Conservation (phyloP, 2,797 vertebrate genomes). For the Gymnocypris eckloni region DNA sequence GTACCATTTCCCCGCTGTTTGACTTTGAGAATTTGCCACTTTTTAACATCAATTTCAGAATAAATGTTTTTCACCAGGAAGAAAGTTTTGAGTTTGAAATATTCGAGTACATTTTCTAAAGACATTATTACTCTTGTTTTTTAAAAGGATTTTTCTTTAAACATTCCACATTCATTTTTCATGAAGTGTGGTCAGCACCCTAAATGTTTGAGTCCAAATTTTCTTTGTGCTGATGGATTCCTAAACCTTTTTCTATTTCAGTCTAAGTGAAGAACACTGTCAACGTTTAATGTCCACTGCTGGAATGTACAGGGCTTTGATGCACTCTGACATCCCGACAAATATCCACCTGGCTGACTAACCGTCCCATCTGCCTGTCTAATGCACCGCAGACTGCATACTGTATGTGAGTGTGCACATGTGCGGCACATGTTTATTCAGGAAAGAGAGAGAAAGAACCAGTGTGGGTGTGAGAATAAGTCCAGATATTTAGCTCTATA, state of each 20-base stretch:
- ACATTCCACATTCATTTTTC: neutral
- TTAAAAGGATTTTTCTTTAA: neutral
- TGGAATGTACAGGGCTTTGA: constrained; percentile 42
- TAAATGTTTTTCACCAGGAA: neutral
- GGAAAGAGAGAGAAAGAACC: neutral
- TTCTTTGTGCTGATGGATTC: neutral
- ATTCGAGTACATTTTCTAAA: neutral
- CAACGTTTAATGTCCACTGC: constrained; percentile 27
- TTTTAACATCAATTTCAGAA: neutral
- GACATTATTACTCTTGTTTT: neutral
- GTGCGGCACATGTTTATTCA: constrained; percentile 16
- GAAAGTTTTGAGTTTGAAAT: neutral
- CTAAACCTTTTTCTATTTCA: neutral
- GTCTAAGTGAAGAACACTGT: constrained; percentile 16
- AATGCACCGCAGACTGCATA: constrained; percentile 36
- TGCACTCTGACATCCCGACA: constrained; percentile 12
- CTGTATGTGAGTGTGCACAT: constrained; percentile 11
- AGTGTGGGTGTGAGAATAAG: neutral
- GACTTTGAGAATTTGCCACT: neutral
- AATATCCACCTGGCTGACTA: constrained; percentile 33
- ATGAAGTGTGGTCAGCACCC: neutral
- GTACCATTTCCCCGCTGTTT: no score
- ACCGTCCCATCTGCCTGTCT: constrained; percentile 41
- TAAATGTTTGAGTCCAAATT: neutral
- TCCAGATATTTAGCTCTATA: constrained; percentile 32